Percentiles rank a stretch among this genome's conserved stretches.
Conservation (phyloP, 2,113 vertebrate species). For the Erythrolamprus reginae region DNA sequence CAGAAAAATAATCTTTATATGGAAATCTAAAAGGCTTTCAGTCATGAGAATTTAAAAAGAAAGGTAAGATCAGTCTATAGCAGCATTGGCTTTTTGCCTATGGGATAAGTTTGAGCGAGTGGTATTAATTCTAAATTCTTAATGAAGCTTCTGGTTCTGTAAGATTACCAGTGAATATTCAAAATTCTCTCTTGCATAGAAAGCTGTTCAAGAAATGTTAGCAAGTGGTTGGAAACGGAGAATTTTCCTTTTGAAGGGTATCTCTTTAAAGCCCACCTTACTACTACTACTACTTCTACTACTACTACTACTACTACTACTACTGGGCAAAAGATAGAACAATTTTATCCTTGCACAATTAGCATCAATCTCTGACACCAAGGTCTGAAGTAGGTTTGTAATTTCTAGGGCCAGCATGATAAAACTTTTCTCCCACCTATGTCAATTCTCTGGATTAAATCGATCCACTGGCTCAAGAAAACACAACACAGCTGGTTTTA, state of each 20-base stretch:
- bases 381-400: conserved; percentile 3
- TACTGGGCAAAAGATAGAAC: not conserved
- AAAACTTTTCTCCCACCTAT: not conserved
- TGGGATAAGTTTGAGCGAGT: conserved; percentile 6
- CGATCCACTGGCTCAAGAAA: not conserved
- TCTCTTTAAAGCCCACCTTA: conserved; percentile 30
- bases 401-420: not conserved
- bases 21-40: accelerated
- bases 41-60: not conserved
- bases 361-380: conserved; percentile 17
- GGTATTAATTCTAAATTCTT: conserved; percentile 12
- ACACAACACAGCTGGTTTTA: not conserved
- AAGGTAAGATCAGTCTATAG: conserved; percentile 38
- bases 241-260: conserved; percentile 20
- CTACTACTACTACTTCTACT: no score
- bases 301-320: no score
- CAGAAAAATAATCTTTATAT: not conserved
- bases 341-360: not conserved
- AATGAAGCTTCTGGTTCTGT: conserved; percentile 23
- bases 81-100: conserved; percentile 55
- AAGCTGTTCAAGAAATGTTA: conserved; percentile 52
- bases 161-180: conserved; percentile 32
- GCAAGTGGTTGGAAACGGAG: conserved; percentile 19
- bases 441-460: not conserved
- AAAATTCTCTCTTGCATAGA: conserved; percentile 55